A percentile compares a stretch with the other conserved stretches of the same genome.
phyloP scores from a whole-genome alignment of 2,888 invertebrate species.

The Nemotelus nigrinus region DNA sequence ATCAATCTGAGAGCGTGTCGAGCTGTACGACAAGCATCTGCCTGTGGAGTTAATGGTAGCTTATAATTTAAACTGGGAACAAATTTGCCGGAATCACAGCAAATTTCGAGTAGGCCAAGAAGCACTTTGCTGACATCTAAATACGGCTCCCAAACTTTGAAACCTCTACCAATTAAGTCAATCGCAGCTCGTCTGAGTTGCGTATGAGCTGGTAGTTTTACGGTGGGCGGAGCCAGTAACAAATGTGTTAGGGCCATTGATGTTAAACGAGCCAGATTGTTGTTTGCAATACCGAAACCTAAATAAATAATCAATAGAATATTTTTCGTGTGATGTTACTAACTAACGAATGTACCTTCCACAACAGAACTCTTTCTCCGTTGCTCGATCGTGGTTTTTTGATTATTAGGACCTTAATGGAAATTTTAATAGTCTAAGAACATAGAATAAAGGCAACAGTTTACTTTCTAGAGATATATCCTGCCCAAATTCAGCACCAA shows the following conservation, averaged over 20 bases:
- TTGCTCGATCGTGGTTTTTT: slow-evolving; percentile 53
- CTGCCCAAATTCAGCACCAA: slow-evolving; percentile 98
- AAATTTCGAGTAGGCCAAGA: slow-evolving; percentile 88
- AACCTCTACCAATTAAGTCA: slow-evolving; percentile 95
- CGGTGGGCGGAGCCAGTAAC: slow-evolving; percentile 84
- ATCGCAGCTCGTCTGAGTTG: slow-evolving; percentile 95
- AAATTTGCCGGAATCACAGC: slow-evolving; percentile 89
- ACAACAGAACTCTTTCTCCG: slow-evolving; percentile 84
- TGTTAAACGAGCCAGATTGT: slow-evolving; percentile 89
- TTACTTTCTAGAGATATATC: slow-evolving; percentile 81
- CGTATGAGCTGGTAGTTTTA: slow-evolving; percentile 88
- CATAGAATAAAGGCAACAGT: not conserved
- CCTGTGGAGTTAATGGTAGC: slow-evolving; percentile 91
- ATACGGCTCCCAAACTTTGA: slow-evolving; percentile 99
- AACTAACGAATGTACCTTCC: slow-evolving; percentile 66
- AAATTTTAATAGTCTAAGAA: slow-evolving; percentile 8
- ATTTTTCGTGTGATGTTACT: not conserved
- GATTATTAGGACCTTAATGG: slow-evolving; percentile 47
- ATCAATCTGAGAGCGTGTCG: slow-evolving; percentile 96
- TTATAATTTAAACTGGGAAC: slow-evolving; percentile 96
- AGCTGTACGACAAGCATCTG: slow-evolving; percentile 96
- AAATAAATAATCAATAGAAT: not conserved
- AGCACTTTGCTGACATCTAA: slow-evolving; percentile 90
- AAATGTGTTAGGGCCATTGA: slow-evolving; percentile 95
- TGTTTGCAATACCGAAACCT: slow-evolving; percentile 83